A percentile compares a stretch with the other conserved stretches of the same genome.
phyloP scores from a whole-genome alignment of 2,113 vertebrate species.

The Fregata magnificens region DNA sequence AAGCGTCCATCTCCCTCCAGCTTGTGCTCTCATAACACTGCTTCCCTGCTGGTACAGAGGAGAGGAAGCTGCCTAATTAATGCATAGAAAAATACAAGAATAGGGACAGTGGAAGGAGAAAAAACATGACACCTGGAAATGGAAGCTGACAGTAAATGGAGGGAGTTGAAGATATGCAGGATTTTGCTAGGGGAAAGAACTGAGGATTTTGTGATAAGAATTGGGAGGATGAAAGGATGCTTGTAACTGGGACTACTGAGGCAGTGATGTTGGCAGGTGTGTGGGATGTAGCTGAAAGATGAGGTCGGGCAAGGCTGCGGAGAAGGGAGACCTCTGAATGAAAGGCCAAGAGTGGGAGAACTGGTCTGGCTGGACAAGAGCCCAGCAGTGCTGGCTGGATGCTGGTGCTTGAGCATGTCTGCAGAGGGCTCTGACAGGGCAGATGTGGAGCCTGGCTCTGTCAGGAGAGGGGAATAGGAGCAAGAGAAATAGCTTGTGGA shows the following conservation, averaged over 20 bases:
- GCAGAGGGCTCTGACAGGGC: background rate
- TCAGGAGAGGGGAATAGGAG: background rate
- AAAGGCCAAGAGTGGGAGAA: background rate
- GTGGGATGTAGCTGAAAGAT: background rate
- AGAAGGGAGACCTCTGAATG: background rate
- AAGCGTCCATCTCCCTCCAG: background rate
- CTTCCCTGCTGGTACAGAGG: background rate
- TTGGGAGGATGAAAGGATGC: background rate
- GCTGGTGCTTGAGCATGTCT: background rate
- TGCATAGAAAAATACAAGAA: background rate
- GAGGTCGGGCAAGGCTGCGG: background rate
- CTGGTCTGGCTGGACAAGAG: background rate
- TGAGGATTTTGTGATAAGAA: background rate
- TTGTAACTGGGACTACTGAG: background rate
- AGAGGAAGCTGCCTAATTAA: background rate
- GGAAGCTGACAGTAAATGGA: background rate
- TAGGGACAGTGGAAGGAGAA: background rate
- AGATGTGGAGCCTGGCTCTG: background rate
- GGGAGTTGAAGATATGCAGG: background rate
- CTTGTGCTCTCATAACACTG: background rate
- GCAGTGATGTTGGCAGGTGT: rapidly evolving
- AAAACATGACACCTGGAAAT: background rate
- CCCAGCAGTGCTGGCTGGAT: background rate
- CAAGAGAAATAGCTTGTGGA: background rate
- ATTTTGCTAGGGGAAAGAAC: rapidly evolving